A percentile compares a stretch with the other conserved stretches of the same genome.
Evolutionary conservation across 2,888 invertebrate genomes (phyloP).

Genomic region (Cryptocephalus moraei): DNA sequence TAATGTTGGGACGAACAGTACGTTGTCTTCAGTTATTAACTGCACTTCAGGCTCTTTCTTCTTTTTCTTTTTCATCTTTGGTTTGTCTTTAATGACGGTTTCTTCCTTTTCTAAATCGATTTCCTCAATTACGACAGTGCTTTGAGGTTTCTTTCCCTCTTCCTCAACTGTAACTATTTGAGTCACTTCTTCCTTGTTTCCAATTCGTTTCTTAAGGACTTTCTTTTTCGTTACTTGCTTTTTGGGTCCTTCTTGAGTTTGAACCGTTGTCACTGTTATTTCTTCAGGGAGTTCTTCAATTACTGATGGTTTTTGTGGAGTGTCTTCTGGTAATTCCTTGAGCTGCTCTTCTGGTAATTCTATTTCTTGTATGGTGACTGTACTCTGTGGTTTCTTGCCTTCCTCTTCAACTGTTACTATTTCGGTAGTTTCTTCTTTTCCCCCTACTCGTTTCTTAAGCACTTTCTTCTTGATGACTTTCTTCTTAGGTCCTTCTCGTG

Average conservation of each 20-base stretch:
- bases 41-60: slow-evolving; percentile 16
- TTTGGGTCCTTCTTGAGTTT: slow-evolving; percentile 14
- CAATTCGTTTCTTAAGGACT: slow-evolving; percentile 30
- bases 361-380: slow-evolving; percentile 21
- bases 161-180: slow-evolving; percentile 26
- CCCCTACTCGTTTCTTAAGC: slow-evolving; percentile 33
- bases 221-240: slow-evolving; percentile 28
- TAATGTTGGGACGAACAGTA: slow-evolving; percentile 24
- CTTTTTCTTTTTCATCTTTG: slow-evolving; percentile 19
- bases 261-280: slow-evolving; percentile 13
- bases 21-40: slow-evolving; percentile 20
- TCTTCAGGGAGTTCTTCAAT: slow-evolving; percentile 20
- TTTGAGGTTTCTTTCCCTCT: slow-evolving; percentile 25
- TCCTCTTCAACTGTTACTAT: slow-evolving; percentile 23
- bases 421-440: slow-evolving; percentile 31
- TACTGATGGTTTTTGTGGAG: slow-evolving; percentile 12
- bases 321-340: slow-evolving; percentile 16
- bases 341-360: slow-evolving; percentile 25
- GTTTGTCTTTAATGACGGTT: not conserved
- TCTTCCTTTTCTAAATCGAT: slow-evolving; percentile 12
- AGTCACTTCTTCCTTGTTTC: slow-evolving; percentile 27
- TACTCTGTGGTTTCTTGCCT: slow-evolving; percentile 21
- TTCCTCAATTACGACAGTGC: slow-evolving; percentile 23
- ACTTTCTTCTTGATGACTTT: slow-evolving; percentile 20
- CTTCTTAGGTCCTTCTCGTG: slow-evolving; percentile 18